A percentile compares a stretch with the other conserved stretches of the same genome.
Conservation (phyloP, 2,888 invertebrate genomes). For the Drosophila sordidapex region DNA sequence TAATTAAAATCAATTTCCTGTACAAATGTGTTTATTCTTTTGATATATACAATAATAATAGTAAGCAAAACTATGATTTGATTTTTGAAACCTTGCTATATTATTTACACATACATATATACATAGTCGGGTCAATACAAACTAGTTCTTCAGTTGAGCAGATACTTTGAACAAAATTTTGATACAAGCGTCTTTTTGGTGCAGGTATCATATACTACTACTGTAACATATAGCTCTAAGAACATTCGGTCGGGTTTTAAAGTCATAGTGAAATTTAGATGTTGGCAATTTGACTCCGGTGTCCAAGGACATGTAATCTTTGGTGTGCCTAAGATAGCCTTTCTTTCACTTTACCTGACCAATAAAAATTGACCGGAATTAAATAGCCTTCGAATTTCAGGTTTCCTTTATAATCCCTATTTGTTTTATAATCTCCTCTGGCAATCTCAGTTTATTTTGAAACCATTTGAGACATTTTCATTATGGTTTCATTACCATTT, state of each 20-base stretch:
- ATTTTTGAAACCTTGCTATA: not conserved
- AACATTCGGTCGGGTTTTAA: not conserved
- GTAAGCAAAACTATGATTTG: not conserved
- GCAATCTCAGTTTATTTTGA: constrained; percentile 4
- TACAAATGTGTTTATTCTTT: not conserved
- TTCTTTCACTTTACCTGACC: not conserved
- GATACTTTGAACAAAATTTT: not conserved
- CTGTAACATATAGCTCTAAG: not conserved
- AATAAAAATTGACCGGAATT: not conserved
- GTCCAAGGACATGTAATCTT: not conserved
- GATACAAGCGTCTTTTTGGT: not conserved
- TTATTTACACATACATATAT: not conserved
- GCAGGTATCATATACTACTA: not conserved
- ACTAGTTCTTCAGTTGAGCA: not conserved
- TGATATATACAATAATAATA: not conserved
- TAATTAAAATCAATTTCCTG: not conserved
- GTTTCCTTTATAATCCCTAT: not conserved
- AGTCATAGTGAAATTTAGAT: not conserved
- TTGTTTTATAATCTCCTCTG: not conserved
- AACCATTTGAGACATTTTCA: constrained; percentile 27
- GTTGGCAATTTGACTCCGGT: not conserved
- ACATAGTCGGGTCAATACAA: not conserved
- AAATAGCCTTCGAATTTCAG: not conserved
- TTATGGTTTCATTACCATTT: constrained; percentile 13
- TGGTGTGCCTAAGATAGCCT: not conserved